These are phyloP conservation scores for Stichodactyla mertensii DNA, from an alignment of 64 coral and sea anemone genomes.

Conservation along the genomic window DNA sequence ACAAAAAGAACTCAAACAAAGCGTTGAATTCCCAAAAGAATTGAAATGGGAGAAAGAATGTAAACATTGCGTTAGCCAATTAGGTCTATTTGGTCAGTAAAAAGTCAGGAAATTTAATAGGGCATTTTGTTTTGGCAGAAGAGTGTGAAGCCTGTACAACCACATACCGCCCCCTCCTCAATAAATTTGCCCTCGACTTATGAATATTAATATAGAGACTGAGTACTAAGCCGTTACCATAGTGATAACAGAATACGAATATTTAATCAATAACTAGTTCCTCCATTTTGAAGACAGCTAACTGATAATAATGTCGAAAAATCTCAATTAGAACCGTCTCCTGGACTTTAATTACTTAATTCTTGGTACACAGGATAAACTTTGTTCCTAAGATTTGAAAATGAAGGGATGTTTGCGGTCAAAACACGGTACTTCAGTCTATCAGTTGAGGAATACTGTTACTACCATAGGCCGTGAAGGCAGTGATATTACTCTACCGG, in stretches of 20 bases:
- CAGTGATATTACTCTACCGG: slow-evolving; percentile 44
- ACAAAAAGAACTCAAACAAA: too few relatives aligned
- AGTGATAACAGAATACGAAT: slow-evolving; percentile 20
- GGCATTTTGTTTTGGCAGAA: too few relatives aligned
- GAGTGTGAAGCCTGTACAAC: neutral
- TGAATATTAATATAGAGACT: neutral
- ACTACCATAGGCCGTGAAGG: slow-evolving; percentile 59
- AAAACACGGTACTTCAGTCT: slow-evolving; percentile 43
- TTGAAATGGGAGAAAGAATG: too few relatives aligned
- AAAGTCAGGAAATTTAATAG: too few relatives aligned
- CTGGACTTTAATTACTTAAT: neutral
- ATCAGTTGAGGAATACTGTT: slow-evolving; percentile 42
- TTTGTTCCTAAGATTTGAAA: neutral
- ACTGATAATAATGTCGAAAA: neutral
- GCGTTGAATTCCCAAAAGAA: too few relatives aligned
- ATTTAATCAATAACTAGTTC: neutral
- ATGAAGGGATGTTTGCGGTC: slow-evolving; percentile 59
- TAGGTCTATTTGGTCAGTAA: too few relatives aligned
- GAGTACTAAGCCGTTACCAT: slow-evolving; percentile 11
- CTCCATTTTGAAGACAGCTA: slow-evolving; percentile 9
- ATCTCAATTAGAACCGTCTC: neutral
- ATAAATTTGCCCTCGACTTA: neutral
- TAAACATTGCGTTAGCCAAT: too few relatives aligned
- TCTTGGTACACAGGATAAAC: neutral
- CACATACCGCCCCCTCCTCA: neutral